phyloP scores from a whole-genome alignment of 1,140 invertebrate species.

The Varroa destructor region DNA sequence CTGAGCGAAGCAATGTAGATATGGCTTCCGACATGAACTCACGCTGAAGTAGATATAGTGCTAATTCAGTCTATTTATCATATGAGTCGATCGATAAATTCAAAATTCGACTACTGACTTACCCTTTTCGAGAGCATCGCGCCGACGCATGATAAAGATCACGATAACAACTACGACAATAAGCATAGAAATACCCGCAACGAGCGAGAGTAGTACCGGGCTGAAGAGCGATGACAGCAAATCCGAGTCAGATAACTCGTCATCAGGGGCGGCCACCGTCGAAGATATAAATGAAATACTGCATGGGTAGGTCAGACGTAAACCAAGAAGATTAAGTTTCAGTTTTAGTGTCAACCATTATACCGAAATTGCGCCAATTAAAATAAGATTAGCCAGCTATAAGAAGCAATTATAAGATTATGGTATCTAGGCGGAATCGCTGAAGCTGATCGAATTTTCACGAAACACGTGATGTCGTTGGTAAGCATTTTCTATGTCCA shows the following conservation, averaged over 20 bases:
- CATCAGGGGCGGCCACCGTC: constrained; percentile 12
- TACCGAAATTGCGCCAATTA: background rate
- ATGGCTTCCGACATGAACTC: no score
- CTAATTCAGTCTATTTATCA: no score
- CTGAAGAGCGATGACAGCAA: constrained; percentile 4
- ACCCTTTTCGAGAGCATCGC: constrained; percentile 14
- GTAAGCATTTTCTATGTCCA: no score
- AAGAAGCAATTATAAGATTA: background rate
- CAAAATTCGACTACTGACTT: background rate
- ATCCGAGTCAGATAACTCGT: constrained; percentile 21
- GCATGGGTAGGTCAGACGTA: background rate
- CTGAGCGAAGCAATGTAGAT: no score
- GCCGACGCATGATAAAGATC: constrained; percentile 1
- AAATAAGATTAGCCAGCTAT: background rate
- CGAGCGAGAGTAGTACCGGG: constrained; percentile 9
- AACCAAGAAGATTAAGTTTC: background rate
- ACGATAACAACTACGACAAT: constrained; percentile 16
- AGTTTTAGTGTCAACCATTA: background rate
- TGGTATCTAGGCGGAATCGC: no score
- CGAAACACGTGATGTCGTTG: no score
- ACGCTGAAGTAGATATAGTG: no score
- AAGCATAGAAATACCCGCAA: constrained; percentile 3
- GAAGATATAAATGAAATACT: constrained; percentile 5
- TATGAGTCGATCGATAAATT: background rate
- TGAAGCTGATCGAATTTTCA: no score